Base-by-base conservation (phyloP, 2,113 vertebrate genomes). In the Crotalus helleri region DNA sequence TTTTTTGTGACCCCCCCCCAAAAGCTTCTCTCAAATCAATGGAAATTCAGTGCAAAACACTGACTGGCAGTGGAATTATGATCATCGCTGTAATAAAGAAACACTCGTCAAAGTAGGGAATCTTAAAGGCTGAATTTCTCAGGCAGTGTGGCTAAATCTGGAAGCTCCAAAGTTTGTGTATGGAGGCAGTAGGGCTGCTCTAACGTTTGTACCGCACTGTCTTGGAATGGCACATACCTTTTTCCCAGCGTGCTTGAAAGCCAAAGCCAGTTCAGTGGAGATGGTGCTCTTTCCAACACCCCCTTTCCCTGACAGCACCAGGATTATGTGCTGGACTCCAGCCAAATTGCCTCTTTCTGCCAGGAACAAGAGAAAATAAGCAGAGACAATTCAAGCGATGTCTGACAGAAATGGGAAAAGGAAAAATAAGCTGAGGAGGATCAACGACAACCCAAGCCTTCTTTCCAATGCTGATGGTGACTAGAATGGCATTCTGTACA, bases 231-330 rank as follows among this genome's bases (percentile, higher is more conserved):
- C 0, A 0, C 96, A 96, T 96, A 99, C 99, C 98, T 98, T 99
- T 92, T 98, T 98, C 11, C 99, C 99, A 0, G 97, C 94, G 0
- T 97, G 98, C 8, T 93, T 95, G 89, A 99, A 97, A 0, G 98
- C 97, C 95, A 99, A 97, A 0, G 99, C 99, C 26, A 99, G 96
- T 96, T 99, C 97, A 0, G 98, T 98, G 91, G 98, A 98, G 93
- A 99, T 94, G 93, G 99, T 99, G 97, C 99, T 99, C 95, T 99
- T 99, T 3, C 99, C 99, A 2, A 99, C 99, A 0, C 99, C 99
- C 0, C 99, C 99, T 96, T 99, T 99, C 33, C 99, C 99, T 0
- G 99, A 99, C 88, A 99, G 98, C 26, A 99, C 97, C 87, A 99
- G 94, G 69, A 99, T 57, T 87, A 99, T 97, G 92, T 98, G 98